Base-by-base conservation (phyloP, 23 tunicate genomes). In the Diplosoma virens region DNA sequence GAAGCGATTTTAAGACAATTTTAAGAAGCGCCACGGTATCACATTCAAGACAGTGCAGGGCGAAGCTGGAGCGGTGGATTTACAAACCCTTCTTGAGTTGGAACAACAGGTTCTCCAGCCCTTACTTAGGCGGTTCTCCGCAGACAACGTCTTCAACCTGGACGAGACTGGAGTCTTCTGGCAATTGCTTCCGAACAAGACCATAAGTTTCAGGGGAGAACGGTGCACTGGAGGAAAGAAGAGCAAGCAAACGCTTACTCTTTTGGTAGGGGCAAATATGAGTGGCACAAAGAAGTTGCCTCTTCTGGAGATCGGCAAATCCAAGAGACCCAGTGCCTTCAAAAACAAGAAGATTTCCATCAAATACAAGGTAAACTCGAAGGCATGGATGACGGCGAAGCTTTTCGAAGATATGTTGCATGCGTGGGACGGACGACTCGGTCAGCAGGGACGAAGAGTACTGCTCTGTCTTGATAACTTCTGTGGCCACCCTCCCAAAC, bases 401-500 rank as follows among this genome's bases (percentile, higher is more conserved):
- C 79, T 73, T 73, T 73, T 73, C 71, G 79, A 73, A 73, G 79
- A 73, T 71, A 71, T 73, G 79, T 73, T 73, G 79, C 79, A 71
- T 56, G 79, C 25, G 71, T 73, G 70, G 79, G 66, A 73, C 79
- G 29, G 79, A 73, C 79, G 33, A 73, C 79, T 73, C 29, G 70
- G 71, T 32, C 79, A 73, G 79, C 33, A 73, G 79, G 79, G 79
- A 73, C 70, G 66, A 71, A 73, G 71, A 73, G 79, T 73, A 71
- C 79, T 73, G 70, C 79, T 73, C 71, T 63, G 70, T 63, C 35
- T 63, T 28, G 35, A 63, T 28, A 63, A 63, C 70, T 63, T 63
- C 70, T 63, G 33, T 73, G 70, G 79, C 79, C 79, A 73, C 54
- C 79, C 79, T n/a, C n/a, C n/a, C 25, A 71, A 73, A 33, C 25